These are phyloP conservation scores for Odontocolon sp. DNA, from an alignment of 2,888 invertebrate species.

Conservation along the genomic window DNA sequence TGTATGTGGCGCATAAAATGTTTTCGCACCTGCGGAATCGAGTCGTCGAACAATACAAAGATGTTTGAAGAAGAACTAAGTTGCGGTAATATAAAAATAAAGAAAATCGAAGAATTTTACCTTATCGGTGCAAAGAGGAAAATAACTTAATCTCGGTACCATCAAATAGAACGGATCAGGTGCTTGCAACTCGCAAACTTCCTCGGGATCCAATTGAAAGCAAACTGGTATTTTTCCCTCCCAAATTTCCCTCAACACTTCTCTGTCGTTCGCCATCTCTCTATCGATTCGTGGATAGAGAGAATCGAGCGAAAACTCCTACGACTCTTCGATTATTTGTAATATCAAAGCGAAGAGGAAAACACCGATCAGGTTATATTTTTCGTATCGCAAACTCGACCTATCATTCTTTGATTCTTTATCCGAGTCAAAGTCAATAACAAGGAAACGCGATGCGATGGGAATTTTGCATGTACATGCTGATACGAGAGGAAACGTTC, in stretches of 20 bases:
- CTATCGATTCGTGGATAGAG: slow-evolving; percentile 14
- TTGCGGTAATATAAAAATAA: neutral
- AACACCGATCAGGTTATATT: slow-evolving; percentile 49
- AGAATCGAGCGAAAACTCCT: slow-evolving; percentile 23
- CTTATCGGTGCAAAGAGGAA: slow-evolving; percentile 97
- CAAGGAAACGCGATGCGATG: slow-evolving; percentile 4
- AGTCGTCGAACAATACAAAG: neutral
- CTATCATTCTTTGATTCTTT: slow-evolving; percentile 1
- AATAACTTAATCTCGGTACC: slow-evolving; percentile 96
- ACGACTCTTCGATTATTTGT: slow-evolving; percentile 11
- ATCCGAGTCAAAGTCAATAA: neutral
- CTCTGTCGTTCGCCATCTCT: slow-evolving; percentile 95
- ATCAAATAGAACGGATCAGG: slow-evolving; percentile 97
- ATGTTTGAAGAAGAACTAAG: slow-evolving; percentile 24
- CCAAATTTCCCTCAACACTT: slow-evolving; percentile 97
- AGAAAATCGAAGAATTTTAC: slow-evolving; percentile 80
- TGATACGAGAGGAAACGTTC: neutral
- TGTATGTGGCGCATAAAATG: slow-evolving; percentile 93
- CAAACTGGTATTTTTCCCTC: slow-evolving; percentile 97
- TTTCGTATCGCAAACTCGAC: slow-evolving; percentile 10
- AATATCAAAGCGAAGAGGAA: slow-evolving; percentile 17
- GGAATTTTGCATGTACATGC: slow-evolving; percentile 1
- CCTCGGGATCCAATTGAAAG: slow-evolving; percentile 93
- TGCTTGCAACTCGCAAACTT: slow-evolving; percentile 93
- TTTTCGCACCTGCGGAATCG: slow-evolving; percentile 87